These are phyloP conservation scores for Macaria notata DNA, from an alignment of 2,888 invertebrate genomes.

Conservation along the genomic window DNA sequence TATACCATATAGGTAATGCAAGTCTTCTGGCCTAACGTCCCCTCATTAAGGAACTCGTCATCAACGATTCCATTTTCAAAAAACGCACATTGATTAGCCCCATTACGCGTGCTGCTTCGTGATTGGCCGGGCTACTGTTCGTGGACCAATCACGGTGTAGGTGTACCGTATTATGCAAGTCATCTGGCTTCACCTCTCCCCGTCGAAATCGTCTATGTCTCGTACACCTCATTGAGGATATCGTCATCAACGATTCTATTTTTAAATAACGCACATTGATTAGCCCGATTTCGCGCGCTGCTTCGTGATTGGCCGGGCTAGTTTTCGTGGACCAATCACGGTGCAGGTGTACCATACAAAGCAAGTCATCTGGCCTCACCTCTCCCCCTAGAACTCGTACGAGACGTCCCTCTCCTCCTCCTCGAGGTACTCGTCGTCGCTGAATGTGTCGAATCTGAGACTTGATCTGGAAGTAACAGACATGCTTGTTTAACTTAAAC, in stretches of 20 bases:
- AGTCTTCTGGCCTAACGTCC: conserved; percentile 9
- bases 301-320: neutral
- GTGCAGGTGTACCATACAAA: neutral
- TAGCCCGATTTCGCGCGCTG: neutral
- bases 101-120: neutral
- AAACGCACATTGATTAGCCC: no score
- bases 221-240: no score
- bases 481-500: no score
- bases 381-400: conserved; percentile 5
- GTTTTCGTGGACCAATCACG: neutral
- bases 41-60: neutral
- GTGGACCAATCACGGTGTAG: neutral
- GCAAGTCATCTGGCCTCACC: conserved; percentile 11
- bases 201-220: conserved; percentile 2
- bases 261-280: no score
- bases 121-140: neutral
- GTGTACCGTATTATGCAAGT: neutral
- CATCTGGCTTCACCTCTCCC: conserved; percentile 11
- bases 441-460: conserved; percentile 19
- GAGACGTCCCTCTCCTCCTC: conserved; percentile 21
- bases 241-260: neutral
- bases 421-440: conserved; percentile 21
- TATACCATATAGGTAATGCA: neutral
- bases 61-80: neutral
- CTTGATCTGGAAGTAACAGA: conserved; percentile 31